These are phyloP conservation scores for Chymomyza caudatula DNA, from an alignment of 2,888 invertebrate species.

Conservation along the genomic window DNA sequence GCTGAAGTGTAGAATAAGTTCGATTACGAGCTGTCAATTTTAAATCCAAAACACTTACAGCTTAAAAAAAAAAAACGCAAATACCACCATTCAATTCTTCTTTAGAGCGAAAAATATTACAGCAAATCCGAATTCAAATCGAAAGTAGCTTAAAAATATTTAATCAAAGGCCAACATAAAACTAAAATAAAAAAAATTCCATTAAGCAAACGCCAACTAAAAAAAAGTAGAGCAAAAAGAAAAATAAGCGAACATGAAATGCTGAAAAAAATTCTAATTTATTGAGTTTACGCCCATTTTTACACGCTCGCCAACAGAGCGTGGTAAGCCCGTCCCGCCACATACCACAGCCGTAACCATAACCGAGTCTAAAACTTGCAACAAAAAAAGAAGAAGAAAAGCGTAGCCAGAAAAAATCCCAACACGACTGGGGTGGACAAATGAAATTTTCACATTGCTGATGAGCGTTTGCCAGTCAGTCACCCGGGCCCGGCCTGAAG, in stretches of 20 bases:
- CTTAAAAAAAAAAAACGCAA: background rate
- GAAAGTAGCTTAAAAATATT: background rate
- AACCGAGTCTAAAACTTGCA: slow-evolving; percentile 30
- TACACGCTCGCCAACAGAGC: slow-evolving; percentile 31
- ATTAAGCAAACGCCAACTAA: background rate
- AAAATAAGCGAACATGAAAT: background rate
- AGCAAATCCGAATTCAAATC: background rate
- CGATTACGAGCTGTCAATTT: too few relatives aligned
- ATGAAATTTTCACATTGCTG: slow-evolving; percentile 64
- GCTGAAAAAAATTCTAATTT: slow-evolving; percentile 37
- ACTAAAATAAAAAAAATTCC: background rate
- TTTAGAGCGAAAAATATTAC: background rate
- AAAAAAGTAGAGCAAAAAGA: background rate
- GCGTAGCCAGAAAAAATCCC: slow-evolving; percentile 26
- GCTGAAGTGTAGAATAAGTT: too few relatives aligned
- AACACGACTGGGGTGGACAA: slow-evolving; percentile 40
- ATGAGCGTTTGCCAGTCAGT: slow-evolving; percentile 22
- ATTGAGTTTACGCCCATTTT: slow-evolving; percentile 65
- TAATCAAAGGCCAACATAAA: background rate
- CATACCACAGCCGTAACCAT: slow-evolving; percentile 29
- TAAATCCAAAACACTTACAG: background rate
- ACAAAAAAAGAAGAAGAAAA: slow-evolving; percentile 38
- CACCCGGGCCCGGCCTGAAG: slow-evolving; percentile 6
- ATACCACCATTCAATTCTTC: too few relatives aligned
- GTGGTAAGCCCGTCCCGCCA: slow-evolving; percentile 9